Evolutionary conservation across 2,888 invertebrate genomes (phyloP), one percentile per base, ranked within the genome.

Genomic region (Elaeidobius kamerunicus): DNA sequence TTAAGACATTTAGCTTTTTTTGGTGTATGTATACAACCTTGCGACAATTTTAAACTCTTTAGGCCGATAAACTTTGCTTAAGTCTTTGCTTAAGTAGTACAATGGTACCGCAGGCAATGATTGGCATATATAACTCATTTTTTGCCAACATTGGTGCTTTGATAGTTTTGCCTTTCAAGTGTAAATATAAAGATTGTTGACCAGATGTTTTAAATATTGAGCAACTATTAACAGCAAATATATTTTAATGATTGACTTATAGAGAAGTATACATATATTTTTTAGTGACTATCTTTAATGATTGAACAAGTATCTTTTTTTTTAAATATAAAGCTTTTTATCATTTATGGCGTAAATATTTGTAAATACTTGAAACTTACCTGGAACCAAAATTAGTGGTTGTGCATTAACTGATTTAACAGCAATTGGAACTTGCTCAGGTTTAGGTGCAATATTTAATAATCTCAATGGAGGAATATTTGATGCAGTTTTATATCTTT

Each of bases 361-460:
- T n/a, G n/a, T n/a, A n/a, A n/a, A n/a, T n/a, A n/a, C 12, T 23
- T 15, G 7, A 35, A 39, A 35, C 47, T 43, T 57, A 68, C 73
- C 71, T 65, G 78, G 78, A 14, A 79, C 63, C 30, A 74, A 68
- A 15, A 78, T 61, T 40, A 78, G 65, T 56, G 76, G 75, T 30
- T 78, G 77, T 49, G 75, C 75, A 1, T 71, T 62, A 14, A 69
- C 62, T 5, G 71, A 67, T 60, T 73, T 72, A 20, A 73, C 61
- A 16, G 72, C 59, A 18, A 73, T 64, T 4, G 72, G 72, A 17
- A 72, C 60, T 60, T 68, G 68, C 9, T 66, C 55, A 32, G 69
- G 67, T 58, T 70, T 63, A 19, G 70, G 72, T 27, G 70, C 69
- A n/a, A 71, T 67, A 9, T 67, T 68, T 20, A 69, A 55, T 3